These are phyloP conservation scores for Sebastes taczanowskii DNA, from an alignment of 2,797 vertebrate genomes.

Conservation along the genomic window DNA sequence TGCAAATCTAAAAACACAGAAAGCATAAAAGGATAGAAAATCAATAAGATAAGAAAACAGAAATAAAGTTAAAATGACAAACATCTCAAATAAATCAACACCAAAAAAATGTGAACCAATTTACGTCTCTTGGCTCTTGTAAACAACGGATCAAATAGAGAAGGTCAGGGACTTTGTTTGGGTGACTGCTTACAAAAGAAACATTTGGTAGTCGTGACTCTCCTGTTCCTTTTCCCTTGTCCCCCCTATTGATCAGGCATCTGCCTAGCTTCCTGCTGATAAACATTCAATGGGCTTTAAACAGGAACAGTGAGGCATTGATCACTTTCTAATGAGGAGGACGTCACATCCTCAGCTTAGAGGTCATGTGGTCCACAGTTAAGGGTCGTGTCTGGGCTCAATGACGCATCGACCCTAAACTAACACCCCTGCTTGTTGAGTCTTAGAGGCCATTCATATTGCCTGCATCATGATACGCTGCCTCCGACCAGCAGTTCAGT, in stretches of 20 bases:
- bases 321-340: conserved; percentile 33
- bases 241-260: conserved; percentile 25
- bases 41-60: not conserved
- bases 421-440: not conserved
- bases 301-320: conserved; percentile 15
- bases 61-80: not conserved
- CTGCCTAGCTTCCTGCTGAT: conserved; percentile 20
- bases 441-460: not conserved
- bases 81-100: not conserved
- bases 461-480: not conserved
- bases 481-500: not conserved
- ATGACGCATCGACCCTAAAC: conserved; percentile 30
- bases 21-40: not conserved
- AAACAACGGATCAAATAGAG: not conserved
- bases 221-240: not conserved
- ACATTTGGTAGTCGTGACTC: not conserved
- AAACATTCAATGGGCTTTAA: conserved; percentile 22
- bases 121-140: not conserved
- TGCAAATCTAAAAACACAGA: not conserved
- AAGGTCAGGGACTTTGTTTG: not conserved
- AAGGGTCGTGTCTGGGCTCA: conserved; percentile 13
- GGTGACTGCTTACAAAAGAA: conserved; percentile 2
- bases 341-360: conserved; percentile 7
- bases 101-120: not conserved
- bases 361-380: conserved; percentile 15